phyloP scores from a whole-genome alignment of 2,888 invertebrate species.

The Andrena bicolor region DNA sequence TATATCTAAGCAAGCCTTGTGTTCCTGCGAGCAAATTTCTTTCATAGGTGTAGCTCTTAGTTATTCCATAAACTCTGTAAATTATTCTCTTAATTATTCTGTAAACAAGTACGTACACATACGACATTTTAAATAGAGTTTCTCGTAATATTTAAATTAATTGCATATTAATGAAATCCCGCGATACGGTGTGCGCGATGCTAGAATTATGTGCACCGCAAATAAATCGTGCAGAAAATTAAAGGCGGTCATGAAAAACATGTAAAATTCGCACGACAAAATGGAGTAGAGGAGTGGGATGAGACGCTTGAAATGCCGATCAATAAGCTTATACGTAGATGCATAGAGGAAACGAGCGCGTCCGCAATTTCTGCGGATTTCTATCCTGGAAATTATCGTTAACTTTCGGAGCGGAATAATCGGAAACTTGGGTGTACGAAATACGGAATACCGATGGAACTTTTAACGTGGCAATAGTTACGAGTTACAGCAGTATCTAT shows the following conservation, averaged over 20 bases:
- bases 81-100: too few species aligned
- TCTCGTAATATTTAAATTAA: neutral
- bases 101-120: too few species aligned
- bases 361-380: neutral
- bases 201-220: neutral
- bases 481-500: neutral
- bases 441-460: neutral
- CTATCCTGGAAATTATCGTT: too few species aligned
- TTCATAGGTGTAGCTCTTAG: too few species aligned
- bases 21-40: too few species aligned
- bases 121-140: neutral
- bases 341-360: neutral
- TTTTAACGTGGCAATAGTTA: constrained; percentile 29
- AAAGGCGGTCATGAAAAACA: neutral
- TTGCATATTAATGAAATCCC: neutral
- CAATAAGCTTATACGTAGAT: constrained; percentile 40
- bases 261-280: constrained; percentile 25
- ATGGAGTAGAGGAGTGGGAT: constrained; percentile 32
- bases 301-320: constrained; percentile 53
- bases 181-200: neutral
- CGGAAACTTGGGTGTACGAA: neutral
- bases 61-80: too few species aligned
- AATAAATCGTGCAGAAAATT: neutral
- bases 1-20: too few species aligned
- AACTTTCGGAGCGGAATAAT: neutral